These are phyloP conservation scores for Odontesthes bonariensis DNA, from an alignment of 2,113 vertebrate genomes.

Conservation along the genomic window DNA sequence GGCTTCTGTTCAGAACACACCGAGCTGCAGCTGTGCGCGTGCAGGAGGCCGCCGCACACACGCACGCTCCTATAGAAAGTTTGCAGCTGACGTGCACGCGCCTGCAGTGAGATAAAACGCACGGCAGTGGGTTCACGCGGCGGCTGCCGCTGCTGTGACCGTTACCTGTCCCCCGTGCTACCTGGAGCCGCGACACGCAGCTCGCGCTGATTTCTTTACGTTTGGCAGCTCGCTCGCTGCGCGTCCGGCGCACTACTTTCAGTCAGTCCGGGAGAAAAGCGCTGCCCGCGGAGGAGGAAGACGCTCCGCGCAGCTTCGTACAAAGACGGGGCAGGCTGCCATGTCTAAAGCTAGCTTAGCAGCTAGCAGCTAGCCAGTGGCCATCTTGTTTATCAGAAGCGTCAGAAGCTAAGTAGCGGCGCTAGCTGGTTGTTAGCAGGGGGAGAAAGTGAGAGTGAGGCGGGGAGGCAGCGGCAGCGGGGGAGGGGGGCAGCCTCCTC, in stretches of 20 bases:
- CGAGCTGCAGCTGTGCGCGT: neutral
- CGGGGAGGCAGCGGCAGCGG: conserved; percentile 34
- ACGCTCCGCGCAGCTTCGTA: conserved; percentile 39
- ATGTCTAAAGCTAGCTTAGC: conserved; percentile 54
- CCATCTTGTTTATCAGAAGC: conserved; percentile 84
- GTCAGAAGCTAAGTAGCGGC: conserved; percentile 43
- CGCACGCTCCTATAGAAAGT: neutral
- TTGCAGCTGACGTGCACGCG: neutral
- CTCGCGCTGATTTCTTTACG: conserved; percentile 25
- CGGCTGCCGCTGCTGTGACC: neutral
- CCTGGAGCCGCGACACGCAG: conserved; percentile 61
- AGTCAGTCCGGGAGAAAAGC: neutral
- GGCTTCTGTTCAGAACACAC: too few species aligned
- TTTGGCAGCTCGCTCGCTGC: neutral
- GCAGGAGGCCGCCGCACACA: neutral
- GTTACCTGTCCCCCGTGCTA: conserved; percentile 21
- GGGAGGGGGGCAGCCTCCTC: conserved; percentile 30
- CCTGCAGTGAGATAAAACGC: too few species aligned
- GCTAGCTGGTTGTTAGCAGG: conserved; percentile 50
- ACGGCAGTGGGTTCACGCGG: too few species aligned
- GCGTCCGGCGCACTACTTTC: neutral
- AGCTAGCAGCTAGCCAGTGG: conserved; percentile 78
- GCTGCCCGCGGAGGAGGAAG: neutral
- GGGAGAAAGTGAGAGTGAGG: conserved; percentile 62
- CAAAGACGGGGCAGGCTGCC: conserved; percentile 78